Conservation (phyloP, 2,113 vertebrate species). For the Gallinago undulata region DNA sequence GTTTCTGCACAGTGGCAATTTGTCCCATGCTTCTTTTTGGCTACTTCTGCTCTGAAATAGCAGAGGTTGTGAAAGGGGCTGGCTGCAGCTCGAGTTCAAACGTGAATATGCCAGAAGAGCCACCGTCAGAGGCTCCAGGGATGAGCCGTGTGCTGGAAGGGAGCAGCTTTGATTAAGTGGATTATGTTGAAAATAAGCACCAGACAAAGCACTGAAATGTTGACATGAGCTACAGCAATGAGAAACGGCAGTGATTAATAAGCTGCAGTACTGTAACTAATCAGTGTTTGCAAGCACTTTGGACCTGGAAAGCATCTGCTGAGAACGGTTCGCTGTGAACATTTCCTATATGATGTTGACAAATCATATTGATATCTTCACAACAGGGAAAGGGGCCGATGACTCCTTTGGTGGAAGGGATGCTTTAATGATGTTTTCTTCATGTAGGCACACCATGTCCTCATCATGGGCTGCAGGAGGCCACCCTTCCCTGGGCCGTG, state of each 20-base stretch:
- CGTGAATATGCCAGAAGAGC: neutral
- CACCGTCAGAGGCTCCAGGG: neutral
- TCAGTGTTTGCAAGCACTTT: neutral
- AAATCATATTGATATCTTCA: neutral
- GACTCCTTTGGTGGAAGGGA: neutral
- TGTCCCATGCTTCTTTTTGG: neutral
- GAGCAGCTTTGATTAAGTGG: neutral
- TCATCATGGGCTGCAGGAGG: neutral
- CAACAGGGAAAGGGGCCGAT: neutral
- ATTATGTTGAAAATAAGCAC: conserved; percentile 19
- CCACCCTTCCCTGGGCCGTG: fast-evolving
- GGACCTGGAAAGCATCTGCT: conserved; percentile 4
- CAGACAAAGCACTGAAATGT: neutral
- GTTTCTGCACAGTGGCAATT: neutral
- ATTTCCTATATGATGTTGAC: neutral
- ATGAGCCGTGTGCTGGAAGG: neutral
- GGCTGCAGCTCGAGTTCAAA: neutral
- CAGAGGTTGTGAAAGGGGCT: neutral
- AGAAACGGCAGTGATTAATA: neutral
- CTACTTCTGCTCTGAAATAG: neutral
- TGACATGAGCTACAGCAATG: neutral
- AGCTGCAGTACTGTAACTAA: conserved; percentile 17
- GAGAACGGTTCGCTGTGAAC: neutral
- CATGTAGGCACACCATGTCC: fast-evolving
- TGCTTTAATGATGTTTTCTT: neutral